A percentile compares a stretch with the other conserved stretches of the same genome.
Conservation (phyloP, 2,888 invertebrate genomes). For the Hartigia nigra region DNA sequence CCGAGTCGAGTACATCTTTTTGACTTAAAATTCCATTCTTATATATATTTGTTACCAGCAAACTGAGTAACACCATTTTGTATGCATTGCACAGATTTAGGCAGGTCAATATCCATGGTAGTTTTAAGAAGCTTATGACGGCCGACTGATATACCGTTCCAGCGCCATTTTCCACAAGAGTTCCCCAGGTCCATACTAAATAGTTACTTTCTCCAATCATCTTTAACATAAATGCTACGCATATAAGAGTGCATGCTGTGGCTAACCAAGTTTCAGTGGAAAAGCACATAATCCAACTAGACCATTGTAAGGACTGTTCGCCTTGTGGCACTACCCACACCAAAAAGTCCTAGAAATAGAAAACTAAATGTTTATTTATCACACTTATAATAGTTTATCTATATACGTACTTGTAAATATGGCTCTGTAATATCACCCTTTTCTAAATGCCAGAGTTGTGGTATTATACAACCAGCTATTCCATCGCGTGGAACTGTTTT, state of each 20-base stretch:
- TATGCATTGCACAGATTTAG: constrained; percentile 12
- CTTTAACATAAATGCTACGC: constrained; percentile 2
- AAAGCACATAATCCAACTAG: not conserved
- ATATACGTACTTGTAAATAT: constrained; percentile 12
- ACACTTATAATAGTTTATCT: not conserved
- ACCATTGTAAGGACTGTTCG: not conserved
- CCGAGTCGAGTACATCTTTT: constrained; percentile 11
- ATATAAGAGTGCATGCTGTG: not conserved
- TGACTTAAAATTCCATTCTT: not conserved
- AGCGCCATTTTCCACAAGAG: constrained; percentile 9
- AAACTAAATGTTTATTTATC: not conserved
- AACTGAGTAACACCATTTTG: constrained; percentile 13
- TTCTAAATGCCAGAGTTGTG: not conserved
- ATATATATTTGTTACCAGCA: not conserved
- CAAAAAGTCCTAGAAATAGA: not conserved
- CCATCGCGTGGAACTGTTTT: not conserved
- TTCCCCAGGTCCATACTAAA: constrained; percentile 14
- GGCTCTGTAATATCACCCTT: constrained; percentile 11
- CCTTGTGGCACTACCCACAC: constrained; percentile 10
- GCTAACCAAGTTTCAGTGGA: constrained; percentile 3
- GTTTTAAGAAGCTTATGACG: not conserved
- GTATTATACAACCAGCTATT: constrained; percentile 2
- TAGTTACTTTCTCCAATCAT: not conserved
- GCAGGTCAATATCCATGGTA: constrained; percentile 9
- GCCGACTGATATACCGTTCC: not conserved